Conservation (phyloP, 1,140 invertebrate genomes). For the Plectus sambesii region DNA sequence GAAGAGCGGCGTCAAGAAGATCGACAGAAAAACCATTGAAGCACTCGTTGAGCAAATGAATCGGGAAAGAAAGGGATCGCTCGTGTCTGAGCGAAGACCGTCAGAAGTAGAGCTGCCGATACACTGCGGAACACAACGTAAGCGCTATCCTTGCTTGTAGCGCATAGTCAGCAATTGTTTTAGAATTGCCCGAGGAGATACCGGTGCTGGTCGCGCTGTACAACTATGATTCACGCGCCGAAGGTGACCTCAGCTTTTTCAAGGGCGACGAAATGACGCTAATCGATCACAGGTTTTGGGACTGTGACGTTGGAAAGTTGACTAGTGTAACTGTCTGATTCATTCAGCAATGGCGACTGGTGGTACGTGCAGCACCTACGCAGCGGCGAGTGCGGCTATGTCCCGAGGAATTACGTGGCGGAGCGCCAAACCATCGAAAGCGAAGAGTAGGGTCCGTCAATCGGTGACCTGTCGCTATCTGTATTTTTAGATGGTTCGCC, state of each 20-base stretch:
- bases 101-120: too few species aligned
- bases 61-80: too few species aligned
- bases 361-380: constrained; percentile 76
- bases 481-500: constrained; percentile 89
- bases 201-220: constrained; percentile 70
- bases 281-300: constrained; percentile 63
- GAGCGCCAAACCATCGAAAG: constrained; percentile 81
- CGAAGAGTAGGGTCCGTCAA: constrained; percentile 67
- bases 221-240: constrained; percentile 74
- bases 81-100: too few species aligned
- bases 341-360: constrained; percentile 70
- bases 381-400: constrained; percentile 70
- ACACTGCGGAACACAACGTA: too few species aligned
- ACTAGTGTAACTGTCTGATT: constrained; percentile 50
- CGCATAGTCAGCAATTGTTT: too few species aligned
- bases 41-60: too few species aligned
- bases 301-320: constrained; percentile 73
- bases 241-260: constrained; percentile 75
- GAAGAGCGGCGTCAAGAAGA: too few species aligned
- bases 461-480: too few species aligned
- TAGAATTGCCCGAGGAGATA: too few species aligned
- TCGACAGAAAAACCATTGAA: too few species aligned
- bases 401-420: constrained; percentile 85
- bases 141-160: too few species aligned
- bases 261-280: constrained; percentile 43